phyloP scores from a whole-genome alignment of 2,113 vertebrate species.

The Verasper variegatus region DNA sequence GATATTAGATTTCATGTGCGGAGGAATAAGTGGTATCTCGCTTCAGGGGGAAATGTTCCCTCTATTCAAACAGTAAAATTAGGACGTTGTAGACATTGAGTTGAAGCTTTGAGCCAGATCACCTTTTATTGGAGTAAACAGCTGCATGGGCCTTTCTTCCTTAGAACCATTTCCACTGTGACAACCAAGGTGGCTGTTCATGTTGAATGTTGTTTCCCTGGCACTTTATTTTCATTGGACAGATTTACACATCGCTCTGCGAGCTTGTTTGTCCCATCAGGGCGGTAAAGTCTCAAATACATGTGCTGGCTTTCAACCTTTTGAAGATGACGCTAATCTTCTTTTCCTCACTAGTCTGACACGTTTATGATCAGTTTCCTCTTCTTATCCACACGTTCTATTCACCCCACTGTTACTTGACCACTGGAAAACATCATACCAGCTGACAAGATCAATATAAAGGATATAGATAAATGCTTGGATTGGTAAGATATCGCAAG shows the following conservation, averaged over 20 bases:
- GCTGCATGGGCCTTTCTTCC: neutral
- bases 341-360: no score
- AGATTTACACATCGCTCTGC: neutral
- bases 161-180: neutral
- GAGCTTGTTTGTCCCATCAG: slow-evolving; percentile 10
- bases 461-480: neutral
- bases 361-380: no score
- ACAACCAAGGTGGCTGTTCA: neutral
- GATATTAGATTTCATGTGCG: slow-evolving; percentile 67
- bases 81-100: slow-evolving; percentile 18
- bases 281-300: neutral
- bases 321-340: no score
- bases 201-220: neutral
- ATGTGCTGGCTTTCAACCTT: neutral
- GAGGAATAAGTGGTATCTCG: slow-evolving; percentile 49
- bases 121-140: slow-evolving; percentile 9
- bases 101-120: neutral
- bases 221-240: neutral
- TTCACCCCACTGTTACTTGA: neutral
- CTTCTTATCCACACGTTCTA: no score
- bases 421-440: neutral
- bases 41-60: slow-evolving; percentile 25
- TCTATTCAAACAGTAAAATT: slow-evolving; percentile 36
- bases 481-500: no score
- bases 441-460: neutral